phyloP scores from a whole-genome alignment of 2,113 vertebrate genomes.

The Pseudopodoces humilis region DNA sequence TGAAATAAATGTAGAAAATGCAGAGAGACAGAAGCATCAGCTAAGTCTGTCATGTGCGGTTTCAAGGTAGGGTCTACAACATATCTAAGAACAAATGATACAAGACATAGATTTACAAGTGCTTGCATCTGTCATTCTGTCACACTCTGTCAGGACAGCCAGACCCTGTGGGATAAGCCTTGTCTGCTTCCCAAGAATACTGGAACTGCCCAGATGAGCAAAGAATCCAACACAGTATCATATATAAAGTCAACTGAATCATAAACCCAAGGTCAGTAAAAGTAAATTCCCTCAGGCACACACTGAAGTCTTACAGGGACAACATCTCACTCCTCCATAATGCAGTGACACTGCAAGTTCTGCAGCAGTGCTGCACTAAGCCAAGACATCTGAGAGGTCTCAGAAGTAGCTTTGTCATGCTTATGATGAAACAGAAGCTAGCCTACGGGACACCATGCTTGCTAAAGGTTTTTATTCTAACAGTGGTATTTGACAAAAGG shows the following conservation, averaged over 20 bases:
- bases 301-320: background rate
- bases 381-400: background rate
- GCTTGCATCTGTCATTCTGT: slow-evolving; percentile 49
- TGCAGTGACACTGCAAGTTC: background rate
- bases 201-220: background rate
- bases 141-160: slow-evolving; percentile 35
- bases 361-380: background rate
- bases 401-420: background rate
- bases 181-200: slow-evolving; percentile 9
- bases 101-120: slow-evolving; percentile 33
- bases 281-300: background rate
- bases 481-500: background rate
- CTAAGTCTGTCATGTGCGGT: background rate
- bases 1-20: slow-evolving; percentile 45
- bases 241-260: slow-evolving; percentile 28
- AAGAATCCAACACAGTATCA: background rate
- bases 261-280: slow-evolving; percentile 26
- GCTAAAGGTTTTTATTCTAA: background rate
- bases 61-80: slow-evolving; percentile 26
- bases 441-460: background rate
- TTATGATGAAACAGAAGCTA: background rate
- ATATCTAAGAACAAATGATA: slow-evolving; percentile 44
- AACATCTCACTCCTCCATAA: accelerated
- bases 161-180: background rate
- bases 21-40: slow-evolving; percentile 3